Evolutionary conservation across 2,888 invertebrate species (phyloP), one percentile per base, ranked within the genome.

Genomic region (Chaitophorus viminalis): DNA sequence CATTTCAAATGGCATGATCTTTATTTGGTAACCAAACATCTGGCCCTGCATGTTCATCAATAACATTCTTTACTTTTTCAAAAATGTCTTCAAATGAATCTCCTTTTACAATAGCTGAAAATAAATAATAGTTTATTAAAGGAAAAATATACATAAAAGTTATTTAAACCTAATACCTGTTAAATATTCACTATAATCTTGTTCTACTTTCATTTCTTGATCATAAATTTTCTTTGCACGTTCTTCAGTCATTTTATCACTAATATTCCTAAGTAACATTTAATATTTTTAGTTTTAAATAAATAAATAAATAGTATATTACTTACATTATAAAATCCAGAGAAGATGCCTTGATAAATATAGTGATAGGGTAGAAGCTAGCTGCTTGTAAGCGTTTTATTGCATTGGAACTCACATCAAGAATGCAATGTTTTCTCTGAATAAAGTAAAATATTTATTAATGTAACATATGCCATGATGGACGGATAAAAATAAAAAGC

Each of bases 361-460:
- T 95, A 91, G 99, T 99, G 92, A 99, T 95, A 88, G 99, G 99
- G 92, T 97, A 98, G 89, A 99, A 95, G 92, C 97, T 97, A 91
- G 99, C 99, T 91, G 98, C 97, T 93, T 99, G 99, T 92, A 99
- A 94, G 92, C 99, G 94, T 93, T 99, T 98, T 91, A 99, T 99
- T 91, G 99, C 99, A 93, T 99, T 99, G 89, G 99, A 99, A 93
- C 99, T 99, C 82, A 99, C 99, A 93, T 99, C 99, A 92, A 99
- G 94, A 93, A 99, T 99, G 93, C 99, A 99, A 93, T 99, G 99
- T 93, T 98, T 99, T 90, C 98, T 97, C 96, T 96, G 65, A 65
- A n/a, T 2, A 79, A 39, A 79, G 25, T 79, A 72, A 60, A 60
- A 31, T 75, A 72, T 52, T 52, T 14, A 33, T 60, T 36, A 39